These are phyloP conservation scores for Leptopilina syphax DNA, from an alignment of 2,888 invertebrate species.

Conservation along the genomic window DNA sequence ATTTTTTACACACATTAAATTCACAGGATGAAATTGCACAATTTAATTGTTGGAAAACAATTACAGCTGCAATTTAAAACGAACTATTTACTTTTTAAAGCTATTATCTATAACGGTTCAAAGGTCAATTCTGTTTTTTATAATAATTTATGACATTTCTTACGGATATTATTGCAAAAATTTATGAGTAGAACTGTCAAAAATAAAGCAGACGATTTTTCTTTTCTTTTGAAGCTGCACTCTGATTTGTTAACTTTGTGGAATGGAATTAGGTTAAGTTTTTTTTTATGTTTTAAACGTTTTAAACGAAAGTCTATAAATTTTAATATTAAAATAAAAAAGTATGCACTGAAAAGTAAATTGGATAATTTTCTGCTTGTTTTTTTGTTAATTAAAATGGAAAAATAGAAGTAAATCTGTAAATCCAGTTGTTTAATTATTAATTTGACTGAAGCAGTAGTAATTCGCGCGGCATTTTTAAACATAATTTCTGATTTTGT, in stretches of 20 bases:
- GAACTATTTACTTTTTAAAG: slow-evolving; percentile 4
- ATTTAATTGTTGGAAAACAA: background rate
- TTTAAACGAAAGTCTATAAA: too few relatives aligned
- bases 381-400: too few relatives aligned
- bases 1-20: slow-evolving; percentile 45
- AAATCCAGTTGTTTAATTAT: background rate
- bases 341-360: too few relatives aligned
- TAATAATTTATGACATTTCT: too few relatives aligned
- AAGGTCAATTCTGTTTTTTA: slow-evolving; percentile 6
- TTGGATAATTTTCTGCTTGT: too few relatives aligned
- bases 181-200: slow-evolving; percentile 22
- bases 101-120: background rate
- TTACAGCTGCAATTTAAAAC: background rate
- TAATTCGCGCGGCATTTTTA: background rate
- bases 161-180: too few relatives aligned
- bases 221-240: background rate
- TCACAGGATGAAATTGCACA: background rate
- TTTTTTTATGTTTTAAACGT: too few relatives aligned
- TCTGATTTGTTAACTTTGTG: background rate
- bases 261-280: background rate
- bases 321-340: too few relatives aligned
- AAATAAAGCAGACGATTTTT: slow-evolving; percentile 24
- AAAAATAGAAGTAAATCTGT: background rate
- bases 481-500: background rate
- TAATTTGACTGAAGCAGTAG: background rate